Evolutionary conservation across 2,113 vertebrate genomes (phyloP).

Genomic region (Romanogobio albipinnatus): DNA sequence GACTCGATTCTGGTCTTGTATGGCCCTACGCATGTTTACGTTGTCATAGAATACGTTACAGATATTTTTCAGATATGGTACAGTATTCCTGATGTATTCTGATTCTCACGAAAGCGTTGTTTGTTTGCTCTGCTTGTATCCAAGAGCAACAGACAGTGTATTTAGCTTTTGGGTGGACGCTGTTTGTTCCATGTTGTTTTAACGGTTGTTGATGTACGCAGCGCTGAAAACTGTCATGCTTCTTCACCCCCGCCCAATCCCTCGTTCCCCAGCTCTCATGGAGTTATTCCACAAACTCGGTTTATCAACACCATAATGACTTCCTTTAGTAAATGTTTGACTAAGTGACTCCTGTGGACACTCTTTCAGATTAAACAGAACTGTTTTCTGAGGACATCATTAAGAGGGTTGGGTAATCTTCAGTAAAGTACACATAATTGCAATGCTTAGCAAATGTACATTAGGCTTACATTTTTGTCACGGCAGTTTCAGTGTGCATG

Average conservation of each 20-base stretch:
- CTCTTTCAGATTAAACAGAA: constrained; percentile 41
- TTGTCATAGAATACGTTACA: background rate
- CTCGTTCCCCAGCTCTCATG: background rate
- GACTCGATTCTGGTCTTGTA: background rate
- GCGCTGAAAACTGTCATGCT: background rate
- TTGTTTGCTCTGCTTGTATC: constrained; percentile 14
- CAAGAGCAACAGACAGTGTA: background rate
- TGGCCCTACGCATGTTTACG: background rate
- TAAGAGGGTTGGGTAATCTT: constrained; percentile 20
- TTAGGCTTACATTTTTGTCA: constrained; percentile 20
- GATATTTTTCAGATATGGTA: background rate
- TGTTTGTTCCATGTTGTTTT: constrained; percentile 15
- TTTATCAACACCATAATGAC: constrained; percentile 46
- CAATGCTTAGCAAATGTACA: constrained; percentile 28
- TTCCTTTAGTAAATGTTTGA: constrained; percentile 59
- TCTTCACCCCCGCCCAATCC: background rate
- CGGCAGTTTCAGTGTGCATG: background rate
- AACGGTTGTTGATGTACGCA: constrained; percentile 35
- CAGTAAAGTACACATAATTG: constrained; percentile 3
- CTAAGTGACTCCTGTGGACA: constrained; percentile 41
- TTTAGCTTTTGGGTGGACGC: constrained; percentile 42
- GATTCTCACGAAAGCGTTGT: background rate
- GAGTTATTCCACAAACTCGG: constrained; percentile 10
- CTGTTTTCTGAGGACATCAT: constrained; percentile 30
- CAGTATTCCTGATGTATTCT: background rate